A percentile compares a stretch with the other conserved stretches of the same genome.
These are phyloP conservation scores for Drosophila kanekoi DNA, from an alignment of 2,888 invertebrate species.

Conservation along the genomic window DNA sequence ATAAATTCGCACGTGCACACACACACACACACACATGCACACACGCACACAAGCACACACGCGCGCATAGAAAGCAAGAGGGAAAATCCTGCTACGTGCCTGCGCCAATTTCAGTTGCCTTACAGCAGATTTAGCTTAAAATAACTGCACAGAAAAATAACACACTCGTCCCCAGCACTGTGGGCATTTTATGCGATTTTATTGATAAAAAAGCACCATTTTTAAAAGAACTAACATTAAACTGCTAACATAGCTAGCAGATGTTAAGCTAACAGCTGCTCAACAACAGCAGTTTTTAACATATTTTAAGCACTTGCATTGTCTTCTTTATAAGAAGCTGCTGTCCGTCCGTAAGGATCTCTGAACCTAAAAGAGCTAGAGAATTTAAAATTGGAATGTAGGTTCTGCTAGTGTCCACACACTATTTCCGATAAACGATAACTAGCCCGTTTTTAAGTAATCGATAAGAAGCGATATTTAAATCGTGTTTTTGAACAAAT, in stretches of 20 bases:
- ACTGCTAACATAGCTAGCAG: background rate
- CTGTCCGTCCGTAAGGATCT: no score
- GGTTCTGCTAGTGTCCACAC: no score
- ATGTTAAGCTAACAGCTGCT: constrained; percentile 1
- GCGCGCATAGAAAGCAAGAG: background rate
- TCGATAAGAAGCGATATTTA: no score
- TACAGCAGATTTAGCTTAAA: constrained; percentile 69
- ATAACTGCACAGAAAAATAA: constrained; percentile 60
- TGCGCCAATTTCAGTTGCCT: constrained; percentile 56
- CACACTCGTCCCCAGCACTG: constrained; percentile 13
- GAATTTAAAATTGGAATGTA: no score
- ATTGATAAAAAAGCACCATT: background rate
- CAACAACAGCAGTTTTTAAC: background rate
- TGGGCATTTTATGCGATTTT: background rate
- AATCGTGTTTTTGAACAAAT: no score
- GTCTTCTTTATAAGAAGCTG: no score
- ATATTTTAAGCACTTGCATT: no score
- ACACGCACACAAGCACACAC: constrained; percentile 6
- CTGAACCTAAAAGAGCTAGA: no score
- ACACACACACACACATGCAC: constrained; percentile 16
- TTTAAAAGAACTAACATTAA: background rate
- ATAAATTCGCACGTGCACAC: constrained; percentile 50
- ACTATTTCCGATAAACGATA: no score
- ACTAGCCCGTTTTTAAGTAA: no score
- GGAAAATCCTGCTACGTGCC: constrained; percentile 61